phyloP scores from a whole-genome alignment of 2,888 invertebrate species.

The Apantesis nais region DNA sequence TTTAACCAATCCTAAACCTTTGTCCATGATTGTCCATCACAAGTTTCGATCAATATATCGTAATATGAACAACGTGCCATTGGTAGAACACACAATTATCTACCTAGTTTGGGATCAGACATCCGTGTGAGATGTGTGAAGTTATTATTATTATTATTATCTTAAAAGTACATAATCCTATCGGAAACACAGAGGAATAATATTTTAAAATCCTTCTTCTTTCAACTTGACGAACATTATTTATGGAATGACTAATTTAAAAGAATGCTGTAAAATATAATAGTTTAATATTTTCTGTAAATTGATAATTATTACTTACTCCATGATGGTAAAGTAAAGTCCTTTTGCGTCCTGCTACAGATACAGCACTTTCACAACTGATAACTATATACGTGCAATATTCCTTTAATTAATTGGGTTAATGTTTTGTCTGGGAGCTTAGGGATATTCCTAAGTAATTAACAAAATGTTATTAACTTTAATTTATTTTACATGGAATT shows the following conservation, averaged over 20 bases:
- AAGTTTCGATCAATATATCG: too few species aligned
- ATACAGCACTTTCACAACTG: conserved; percentile 6
- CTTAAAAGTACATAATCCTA: too few species aligned
- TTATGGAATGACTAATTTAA: too few species aligned
- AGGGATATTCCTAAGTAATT: conserved; percentile 10
- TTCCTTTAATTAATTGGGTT: conserved; percentile 38
- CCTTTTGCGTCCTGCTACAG: not conserved
- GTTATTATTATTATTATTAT: too few species aligned
- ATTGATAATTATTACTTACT: not conserved
- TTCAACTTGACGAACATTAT: not conserved
- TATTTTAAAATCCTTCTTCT: not conserved
- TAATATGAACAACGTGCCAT: too few species aligned
- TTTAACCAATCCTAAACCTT: too few species aligned
- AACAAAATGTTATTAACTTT: conserved; percentile 21
- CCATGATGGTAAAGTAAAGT: not conserved
- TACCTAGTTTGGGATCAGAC: too few species aligned
- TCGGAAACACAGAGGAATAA: too few species aligned
- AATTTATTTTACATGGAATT: conserved; percentile 27
- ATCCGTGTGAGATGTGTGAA: too few species aligned
- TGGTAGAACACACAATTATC: too few species aligned
- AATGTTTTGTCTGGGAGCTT: conserved; percentile 23
- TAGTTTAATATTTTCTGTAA: too few species aligned
- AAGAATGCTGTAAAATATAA: not conserved
- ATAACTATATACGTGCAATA: not conserved
- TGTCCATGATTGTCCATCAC: too few species aligned